Base-by-base conservation (phyloP, 2,113 vertebrate genomes). In the Pagrus major region DNA sequence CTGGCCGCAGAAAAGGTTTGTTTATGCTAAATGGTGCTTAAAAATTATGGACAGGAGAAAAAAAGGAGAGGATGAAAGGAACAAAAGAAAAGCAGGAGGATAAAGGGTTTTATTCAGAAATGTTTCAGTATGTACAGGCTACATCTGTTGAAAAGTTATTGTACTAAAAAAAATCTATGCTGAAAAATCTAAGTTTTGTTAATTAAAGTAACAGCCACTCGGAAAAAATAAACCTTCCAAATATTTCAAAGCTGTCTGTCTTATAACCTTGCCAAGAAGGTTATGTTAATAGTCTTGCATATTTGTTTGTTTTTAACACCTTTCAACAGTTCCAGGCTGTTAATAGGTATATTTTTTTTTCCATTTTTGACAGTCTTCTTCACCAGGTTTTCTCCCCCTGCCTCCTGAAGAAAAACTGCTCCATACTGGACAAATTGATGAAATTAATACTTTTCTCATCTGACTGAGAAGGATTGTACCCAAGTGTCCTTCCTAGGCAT, bases 281-380 rank as follows among this genome's bases (percentile, higher is more conserved):
- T 84, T 47, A 44, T 74, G 71, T 78, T 86, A 52, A 72, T 49
- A 60, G 41, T 71, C 64, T 66, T 37, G 18, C 66, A 37, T 37
- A 60, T 76, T 54, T 82, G 49, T 42, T 47, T 86, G 49, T 72
- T 84, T 73, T 76, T 76, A 71, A 78, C 78, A 86, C 66, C 59
- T 79, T 81, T 59, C 27, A 69, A n/a, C 9, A 61, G 63, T 58
- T 80, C 20, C 23, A 56, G 60, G 31, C 23, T 60, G 51, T 47
- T 63, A 33, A 47, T 31, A 54, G 49, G 33, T 63, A 23, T 35
- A 59, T 44, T 67, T 75, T 71, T 63, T 42, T 37, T n/a, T n/a
- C n/a, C 7, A 6, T 51, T 49, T 77, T 41, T 80, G 41, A 71
- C 54, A 64, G 46, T 71, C 31, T 71, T 31, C 49, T 7, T 15